phyloP scores from a whole-genome alignment of 2,888 invertebrate genomes.

The Scelioninae gen. 2 region DNA sequence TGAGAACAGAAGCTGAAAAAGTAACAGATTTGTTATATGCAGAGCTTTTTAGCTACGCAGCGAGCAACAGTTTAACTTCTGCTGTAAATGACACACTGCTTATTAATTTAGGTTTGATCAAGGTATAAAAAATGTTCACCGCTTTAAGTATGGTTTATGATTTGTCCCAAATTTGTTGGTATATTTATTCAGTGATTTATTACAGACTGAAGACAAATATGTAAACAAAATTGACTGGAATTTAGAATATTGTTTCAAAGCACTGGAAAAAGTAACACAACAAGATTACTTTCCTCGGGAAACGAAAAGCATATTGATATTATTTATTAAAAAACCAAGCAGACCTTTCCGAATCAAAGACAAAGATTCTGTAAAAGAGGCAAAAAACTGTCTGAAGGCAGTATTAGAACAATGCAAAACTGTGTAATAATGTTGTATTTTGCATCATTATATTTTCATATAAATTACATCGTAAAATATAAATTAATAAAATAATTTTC shows the following conservation, averaged over 20 bases:
- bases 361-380: conserved; percentile 69
- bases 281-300: conserved; percentile 77
- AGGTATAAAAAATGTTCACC: conserved; percentile 78
- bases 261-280: conserved; percentile 77
- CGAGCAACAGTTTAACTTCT: conserved; percentile 76
- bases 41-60: conserved; percentile 77
- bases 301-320: conserved; percentile 76
- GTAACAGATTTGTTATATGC: conserved; percentile 77
- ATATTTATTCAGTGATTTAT: no score
- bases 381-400: conserved; percentile 69
- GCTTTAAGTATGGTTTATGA: no score
- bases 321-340: conserved; percentile 76
- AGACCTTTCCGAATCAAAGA: conserved; percentile 64
- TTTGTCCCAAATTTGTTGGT: background rate
- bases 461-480: conserved; percentile 5
- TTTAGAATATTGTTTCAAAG: conserved; percentile 77
- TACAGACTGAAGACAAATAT: conserved; percentile 83
- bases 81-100: conserved; percentile 81
- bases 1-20: conserved; percentile 74
- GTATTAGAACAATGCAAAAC: conserved; percentile 60
- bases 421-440: background rate
- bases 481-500: conserved; percentile 4
- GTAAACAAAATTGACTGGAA: conserved; percentile 79
- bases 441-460: background rate
- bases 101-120: conserved; percentile 82